Evolutionary conservation across 2,113 vertebrate species (phyloP).

Genomic region (Paraplagusia blochii): DNA sequence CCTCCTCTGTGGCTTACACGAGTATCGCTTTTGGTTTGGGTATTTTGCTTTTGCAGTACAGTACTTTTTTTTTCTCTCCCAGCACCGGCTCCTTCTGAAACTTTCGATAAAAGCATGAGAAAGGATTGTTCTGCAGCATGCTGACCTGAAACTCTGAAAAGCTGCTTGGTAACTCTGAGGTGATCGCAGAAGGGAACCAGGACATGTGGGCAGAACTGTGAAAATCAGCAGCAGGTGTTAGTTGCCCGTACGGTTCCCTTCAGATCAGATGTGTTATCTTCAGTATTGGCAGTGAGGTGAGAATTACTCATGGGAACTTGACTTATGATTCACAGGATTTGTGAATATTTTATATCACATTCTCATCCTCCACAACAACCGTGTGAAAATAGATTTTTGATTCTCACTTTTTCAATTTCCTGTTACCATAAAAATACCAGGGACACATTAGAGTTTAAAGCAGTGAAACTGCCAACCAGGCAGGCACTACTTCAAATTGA

Average conservation of each 20-base stretch:
- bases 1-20: conserved; percentile 4
- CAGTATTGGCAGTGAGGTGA: conserved; percentile 1
- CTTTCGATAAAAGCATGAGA: conserved; percentile 19
- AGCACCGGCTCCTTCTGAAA: conserved; percentile 15
- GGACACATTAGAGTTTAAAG: too few species aligned
- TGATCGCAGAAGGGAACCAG: conserved; percentile 23
- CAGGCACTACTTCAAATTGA: too few species aligned
- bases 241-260: neutral
- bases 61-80: conserved; percentile 7
- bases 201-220: conserved; percentile 17
- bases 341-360: too few species aligned
- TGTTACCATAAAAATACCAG: too few species aligned
- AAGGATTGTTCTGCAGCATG: conserved; percentile 77
- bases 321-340: conserved; percentile 14
- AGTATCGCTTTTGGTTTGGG: conserved; percentile 19
- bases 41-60: conserved; percentile 11
- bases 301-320: neutral
- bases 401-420: too few species aligned
- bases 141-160: conserved; percentile 82
- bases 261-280: neutral
- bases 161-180: conserved; percentile 12
- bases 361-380: too few species aligned
- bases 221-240: conserved; percentile 10
- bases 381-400: too few species aligned
- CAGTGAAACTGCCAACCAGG: too few species aligned